phyloP scores from a whole-genome alignment of 2,888 invertebrate genomes.

The Nomada lathburiana region DNA sequence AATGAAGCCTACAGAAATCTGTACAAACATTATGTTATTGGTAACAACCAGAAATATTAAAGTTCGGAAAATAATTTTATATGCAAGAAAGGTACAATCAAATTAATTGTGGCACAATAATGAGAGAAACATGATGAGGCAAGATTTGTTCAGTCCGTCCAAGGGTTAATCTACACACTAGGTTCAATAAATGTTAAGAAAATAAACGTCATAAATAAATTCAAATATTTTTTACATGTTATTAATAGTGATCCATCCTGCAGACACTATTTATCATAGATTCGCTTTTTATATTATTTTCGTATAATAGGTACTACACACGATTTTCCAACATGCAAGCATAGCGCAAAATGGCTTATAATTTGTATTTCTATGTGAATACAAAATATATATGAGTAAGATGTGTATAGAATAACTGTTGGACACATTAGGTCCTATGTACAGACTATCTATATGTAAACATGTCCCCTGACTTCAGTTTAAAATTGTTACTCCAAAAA shows the following conservation, averaged over 20 bases:
- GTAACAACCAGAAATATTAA: conserved; percentile 23
- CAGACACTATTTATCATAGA: conserved; percentile 39
- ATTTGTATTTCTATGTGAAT: conserved; percentile 39
- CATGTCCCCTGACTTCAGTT: conserved; percentile 19
- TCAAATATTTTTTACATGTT: conserved; percentile 57
- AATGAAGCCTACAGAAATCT: conserved; percentile 22
- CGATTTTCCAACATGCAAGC: conserved; percentile 20
- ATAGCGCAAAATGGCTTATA: conserved; percentile 28
- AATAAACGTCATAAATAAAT: conserved; percentile 35
- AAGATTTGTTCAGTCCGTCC: conserved; percentile 74
- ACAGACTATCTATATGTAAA: conserved; percentile 30
- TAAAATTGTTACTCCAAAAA: conserved; percentile 21
- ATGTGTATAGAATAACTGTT: conserved; percentile 50
- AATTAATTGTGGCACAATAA: conserved; percentile 63
- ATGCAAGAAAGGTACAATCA: conserved; percentile 50
- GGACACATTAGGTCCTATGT: conserved; percentile 36
- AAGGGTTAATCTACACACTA: conserved; percentile 63
- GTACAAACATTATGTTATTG: conserved; percentile 27
- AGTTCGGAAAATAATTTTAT: conserved; percentile 52
- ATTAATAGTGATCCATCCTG: conserved; percentile 26
- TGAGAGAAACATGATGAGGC: conserved; percentile 27
- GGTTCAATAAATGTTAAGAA: conserved; percentile 54
- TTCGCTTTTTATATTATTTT: conserved; percentile 56
- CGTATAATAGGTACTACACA: conserved; percentile 7
- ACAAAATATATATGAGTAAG: conserved; percentile 26